Base-by-base conservation (phyloP, 2,888 invertebrate genomes). In the Dromius quadrimaculatus region DNA sequence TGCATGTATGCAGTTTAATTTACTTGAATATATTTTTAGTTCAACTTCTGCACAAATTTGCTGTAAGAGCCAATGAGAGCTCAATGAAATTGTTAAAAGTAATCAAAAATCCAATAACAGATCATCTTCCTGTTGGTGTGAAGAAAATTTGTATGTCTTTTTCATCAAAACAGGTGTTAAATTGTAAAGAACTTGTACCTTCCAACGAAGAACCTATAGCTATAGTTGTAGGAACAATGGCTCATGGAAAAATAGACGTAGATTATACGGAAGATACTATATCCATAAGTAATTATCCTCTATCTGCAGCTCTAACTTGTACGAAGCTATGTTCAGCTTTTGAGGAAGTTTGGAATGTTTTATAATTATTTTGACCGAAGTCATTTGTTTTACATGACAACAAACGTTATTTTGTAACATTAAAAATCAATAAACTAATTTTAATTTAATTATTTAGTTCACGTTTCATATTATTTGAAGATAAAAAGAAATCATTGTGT, bases 231-330 rank as follows among this genome's bases (percentile, higher is more conserved):
- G 99, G 99, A 38, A 97, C 98, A 1, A 97, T 99, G 92, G 98
- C 99, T 0, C 95, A 97, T 83, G 99, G 99, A 66, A 93, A 92
- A 83, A 90, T 98, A 72, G 87, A 89, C 76, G 84, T 85, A 0
- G 96, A 98, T 82, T 99, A 98, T 82, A 88, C 91, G 0, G 98
- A 99, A 85, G 93, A 93, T 73, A 89, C 90, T 0, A 86, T 95
- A 78, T 95, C 98, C 1, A 93, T 99, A 69, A 97, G 97, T 81
- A 95, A 93, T 81, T 98, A 97, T 84, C 99, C 98, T 1, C 84
- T 99, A 36, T 98, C 98, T 34, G 99, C 94, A 17, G 99, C 99
- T 6, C 85, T 98, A 70, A 93, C 98, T 0, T 99, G 98, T 84
- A 91, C 95, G 19, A 99, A 99, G 84, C 81, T 99, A 59, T 97